Evolutionary conservation across 2,888 invertebrate genomes (phyloP).

Genomic region (Tineola bisselliella): DNA sequence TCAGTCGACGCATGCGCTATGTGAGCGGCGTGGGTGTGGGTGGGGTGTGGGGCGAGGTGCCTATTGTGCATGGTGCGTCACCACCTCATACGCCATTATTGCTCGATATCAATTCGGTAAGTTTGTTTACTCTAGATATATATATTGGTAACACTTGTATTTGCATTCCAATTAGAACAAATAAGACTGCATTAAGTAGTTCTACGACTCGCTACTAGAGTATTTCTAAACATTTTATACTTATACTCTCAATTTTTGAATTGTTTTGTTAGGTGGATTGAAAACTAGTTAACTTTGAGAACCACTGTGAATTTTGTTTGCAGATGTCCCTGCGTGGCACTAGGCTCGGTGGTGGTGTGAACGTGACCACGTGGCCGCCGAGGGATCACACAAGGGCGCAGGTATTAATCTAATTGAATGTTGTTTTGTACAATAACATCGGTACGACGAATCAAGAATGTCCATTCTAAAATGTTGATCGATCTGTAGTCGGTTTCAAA

Average conservation of each 20-base stretch:
- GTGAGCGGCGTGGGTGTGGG: slow-evolving; percentile 34
- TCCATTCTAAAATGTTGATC: no score
- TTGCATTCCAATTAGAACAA: no score
- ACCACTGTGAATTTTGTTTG: neutral
- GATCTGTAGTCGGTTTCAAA: no score
- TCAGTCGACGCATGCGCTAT: slow-evolving; percentile 58
- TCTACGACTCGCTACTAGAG: no score
- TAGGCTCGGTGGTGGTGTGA: slow-evolving; percentile 43
- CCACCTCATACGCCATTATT: slow-evolving; percentile 43
- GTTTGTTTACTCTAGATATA: no score
- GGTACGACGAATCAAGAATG: no score
- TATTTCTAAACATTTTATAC: no score
- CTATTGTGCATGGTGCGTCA: slow-evolving; percentile 21
- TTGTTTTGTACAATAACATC: no score
- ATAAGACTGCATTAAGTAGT: no score
- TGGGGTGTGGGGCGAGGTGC: slow-evolving; percentile 19
- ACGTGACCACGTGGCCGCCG: neutral
- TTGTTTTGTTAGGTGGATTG: neutral
- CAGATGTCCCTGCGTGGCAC: slow-evolving; percentile 56
- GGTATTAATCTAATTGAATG: neutral
- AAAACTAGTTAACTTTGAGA: neutral
- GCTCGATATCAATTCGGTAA: slow-evolving; percentile 53
- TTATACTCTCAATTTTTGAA: neutral
- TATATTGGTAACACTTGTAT: no score
- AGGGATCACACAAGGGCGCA: neutral